A percentile compares a stretch with the other conserved stretches of the same genome.
phyloP scores from a whole-genome alignment of 2,797 vertebrate species.

The Leuciscus waleckii region DNA sequence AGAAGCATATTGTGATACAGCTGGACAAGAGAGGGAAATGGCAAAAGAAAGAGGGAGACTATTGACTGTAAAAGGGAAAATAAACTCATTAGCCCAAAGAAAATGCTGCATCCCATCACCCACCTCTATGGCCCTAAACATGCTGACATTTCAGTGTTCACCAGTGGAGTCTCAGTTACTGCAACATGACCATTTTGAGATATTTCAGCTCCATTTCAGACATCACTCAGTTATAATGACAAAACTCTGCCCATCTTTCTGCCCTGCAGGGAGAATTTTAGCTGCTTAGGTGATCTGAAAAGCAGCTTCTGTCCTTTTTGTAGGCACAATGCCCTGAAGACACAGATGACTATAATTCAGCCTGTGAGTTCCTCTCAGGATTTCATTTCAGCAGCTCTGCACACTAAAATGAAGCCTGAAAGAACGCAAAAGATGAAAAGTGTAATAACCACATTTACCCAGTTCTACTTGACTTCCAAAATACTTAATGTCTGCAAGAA shows the following conservation, averaged over 20 bases:
- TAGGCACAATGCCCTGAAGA: neutral
- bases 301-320: conserved; percentile 13
- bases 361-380: neutral
- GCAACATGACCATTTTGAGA: conserved; percentile 14
- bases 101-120: conserved; percentile 2
- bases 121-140: conserved; percentile 4
- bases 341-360: neutral
- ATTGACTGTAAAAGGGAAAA: neutral
- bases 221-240: conserved; percentile 8
- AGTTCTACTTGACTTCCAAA: neutral
- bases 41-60: neutral
- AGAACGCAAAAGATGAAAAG: neutral
- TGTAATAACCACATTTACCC: neutral
- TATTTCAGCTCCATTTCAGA: conserved; percentile 32
- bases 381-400: neutral
- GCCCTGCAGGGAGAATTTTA: conserved; percentile 13
- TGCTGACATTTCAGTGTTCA: conserved; percentile 31
- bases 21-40: neutral
- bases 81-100: neutral
- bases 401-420: neutral
- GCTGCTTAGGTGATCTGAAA: conserved; percentile 30
- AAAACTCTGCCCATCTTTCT: conserved; percentile 4
- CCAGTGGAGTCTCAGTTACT: conserved; percentile 13
- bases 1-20: conserved; percentile 4
- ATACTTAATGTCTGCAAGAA: neutral